Evolutionary conservation across 1,140 invertebrate genomes (phyloP), one percentile per base, ranked within the genome.

Genomic region (Condylostylus longicornis): DNA sequence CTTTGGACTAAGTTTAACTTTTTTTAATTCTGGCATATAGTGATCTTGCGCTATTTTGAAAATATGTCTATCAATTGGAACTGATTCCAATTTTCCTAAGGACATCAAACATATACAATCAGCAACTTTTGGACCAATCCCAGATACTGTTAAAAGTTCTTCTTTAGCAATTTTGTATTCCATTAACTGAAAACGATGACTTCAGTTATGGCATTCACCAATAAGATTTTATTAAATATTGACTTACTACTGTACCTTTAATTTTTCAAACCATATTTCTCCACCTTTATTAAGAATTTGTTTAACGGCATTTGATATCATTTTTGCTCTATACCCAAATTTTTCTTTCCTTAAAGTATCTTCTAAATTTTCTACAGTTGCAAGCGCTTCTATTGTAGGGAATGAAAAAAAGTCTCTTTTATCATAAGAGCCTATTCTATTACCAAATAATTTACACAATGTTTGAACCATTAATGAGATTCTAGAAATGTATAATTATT

Each of bases 101-200:
- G 90, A 91, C 93, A 98, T 98, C 4, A 98, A 68, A 62, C 88
- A 94, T 48, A 98, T 84, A 61, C 94, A 98, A 62, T 98, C 94
- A n/a, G 94, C 90, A 15, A 97, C 86, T 69, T 94, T 94, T 18
- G 82, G 78, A 20, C 90, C 90, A 51, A 95, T 77, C 13, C 90
- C 90, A 43, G 74, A 73, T 10, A 96, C 58, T 45, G 72, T 70
- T 57, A 84, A 76, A 2, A 97, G 64, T 50, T 79, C 69, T 30
- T 60, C 47, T 50, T 75, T 78, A 10, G 88, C 82, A 49, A 81
- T 70, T 38, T 64, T 55, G 55, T 94, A 95, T 2, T 71, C 56
- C 51, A 74, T 57, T 40, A 49, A 47, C 13, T 54, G 54, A 25
- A 25, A n/a, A 3, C 47, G n/a, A n/a, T n/a, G n/a, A n/a, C n/a